Conservation (phyloP, 2,888 invertebrate genomes). For the Carterocephalus palaemon region DNA sequence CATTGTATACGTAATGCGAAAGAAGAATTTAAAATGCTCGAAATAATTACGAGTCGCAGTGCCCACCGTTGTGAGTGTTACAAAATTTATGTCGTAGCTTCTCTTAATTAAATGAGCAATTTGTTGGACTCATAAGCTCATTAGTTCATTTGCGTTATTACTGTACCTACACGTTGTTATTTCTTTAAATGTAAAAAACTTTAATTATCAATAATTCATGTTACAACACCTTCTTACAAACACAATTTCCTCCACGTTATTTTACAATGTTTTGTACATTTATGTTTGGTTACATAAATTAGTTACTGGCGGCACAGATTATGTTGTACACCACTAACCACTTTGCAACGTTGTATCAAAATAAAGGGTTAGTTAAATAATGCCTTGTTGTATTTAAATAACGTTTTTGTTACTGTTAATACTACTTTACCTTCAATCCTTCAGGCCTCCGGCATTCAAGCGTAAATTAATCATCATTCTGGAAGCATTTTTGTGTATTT, state of each 20-base stretch:
- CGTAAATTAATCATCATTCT: too few species aligned
- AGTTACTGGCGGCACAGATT: neutral
- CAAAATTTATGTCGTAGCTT: conserved; percentile 2
- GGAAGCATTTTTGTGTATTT: too few species aligned
- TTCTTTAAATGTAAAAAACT: too few species aligned
- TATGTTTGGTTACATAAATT: conserved; percentile 1
- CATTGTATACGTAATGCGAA: neutral
- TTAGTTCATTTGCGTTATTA: too few species aligned
- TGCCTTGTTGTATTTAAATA: neutral
- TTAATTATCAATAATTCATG: too few species aligned
- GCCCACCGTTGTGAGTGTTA: neutral
- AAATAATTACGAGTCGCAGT: conserved; percentile 3
- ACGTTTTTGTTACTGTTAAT: too few species aligned
- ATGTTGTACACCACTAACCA: neutral
- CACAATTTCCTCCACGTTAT: too few species aligned
- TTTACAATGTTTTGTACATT: neutral
- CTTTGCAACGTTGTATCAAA: neutral
- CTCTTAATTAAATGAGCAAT: conserved; percentile 1
- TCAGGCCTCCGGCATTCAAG: too few species aligned
- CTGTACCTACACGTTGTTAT: too few species aligned
- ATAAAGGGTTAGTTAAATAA: neutral
- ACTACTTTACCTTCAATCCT: too few species aligned
- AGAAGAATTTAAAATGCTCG: conserved; percentile 2
- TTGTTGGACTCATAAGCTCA: neutral
- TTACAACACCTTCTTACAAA: too few species aligned